phyloP scores from a whole-genome alignment of 2,888 invertebrate genomes.

The Phoenoteleia sp. region DNA sequence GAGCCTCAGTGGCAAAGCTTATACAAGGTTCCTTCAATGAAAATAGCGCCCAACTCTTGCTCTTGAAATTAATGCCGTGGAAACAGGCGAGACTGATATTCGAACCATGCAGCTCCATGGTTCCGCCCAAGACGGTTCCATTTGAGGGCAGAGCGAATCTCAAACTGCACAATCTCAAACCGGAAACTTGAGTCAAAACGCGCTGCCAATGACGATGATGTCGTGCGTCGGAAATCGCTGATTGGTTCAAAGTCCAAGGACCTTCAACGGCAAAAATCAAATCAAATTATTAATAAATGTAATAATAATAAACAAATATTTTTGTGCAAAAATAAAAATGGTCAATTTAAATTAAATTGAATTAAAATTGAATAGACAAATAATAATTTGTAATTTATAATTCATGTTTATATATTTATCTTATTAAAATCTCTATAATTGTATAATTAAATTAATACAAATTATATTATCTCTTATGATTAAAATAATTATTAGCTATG shows the following conservation, averaged over 20 bases:
- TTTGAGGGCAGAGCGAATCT: constrained; percentile 90
- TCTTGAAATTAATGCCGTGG: constrained; percentile 98
- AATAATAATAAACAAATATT: no score
- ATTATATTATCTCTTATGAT: no score
- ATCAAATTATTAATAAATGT: no score
- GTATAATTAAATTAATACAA: no score
- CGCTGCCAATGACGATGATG: constrained; percentile 99
- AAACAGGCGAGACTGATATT: constrained; percentile 98
- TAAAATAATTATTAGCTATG: no score
- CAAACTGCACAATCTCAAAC: constrained; percentile 92
- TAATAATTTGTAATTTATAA: no score
- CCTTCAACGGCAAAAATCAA: constrained; percentile 73
- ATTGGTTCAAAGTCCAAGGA: constrained; percentile 83
- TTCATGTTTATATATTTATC: no score
- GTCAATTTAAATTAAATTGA: no score
- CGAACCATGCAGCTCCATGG: constrained; percentile 95
- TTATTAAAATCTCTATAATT: no score
- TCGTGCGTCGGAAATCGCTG: constrained; percentile 89
- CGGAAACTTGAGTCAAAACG: constrained; percentile 93
- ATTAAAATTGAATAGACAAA: no score
- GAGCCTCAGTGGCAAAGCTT: constrained; percentile 97
- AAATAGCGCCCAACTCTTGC: constrained; percentile 98
- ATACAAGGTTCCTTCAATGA: constrained; percentile 97
- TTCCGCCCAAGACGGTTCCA: constrained; percentile 95
- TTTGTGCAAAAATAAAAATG: no score